A percentile compares a stretch with the other conserved stretches of the same genome.
Evolutionary conservation across 2,113 vertebrate species (phyloP).

Genomic region (Zapus hudsonius): DNA sequence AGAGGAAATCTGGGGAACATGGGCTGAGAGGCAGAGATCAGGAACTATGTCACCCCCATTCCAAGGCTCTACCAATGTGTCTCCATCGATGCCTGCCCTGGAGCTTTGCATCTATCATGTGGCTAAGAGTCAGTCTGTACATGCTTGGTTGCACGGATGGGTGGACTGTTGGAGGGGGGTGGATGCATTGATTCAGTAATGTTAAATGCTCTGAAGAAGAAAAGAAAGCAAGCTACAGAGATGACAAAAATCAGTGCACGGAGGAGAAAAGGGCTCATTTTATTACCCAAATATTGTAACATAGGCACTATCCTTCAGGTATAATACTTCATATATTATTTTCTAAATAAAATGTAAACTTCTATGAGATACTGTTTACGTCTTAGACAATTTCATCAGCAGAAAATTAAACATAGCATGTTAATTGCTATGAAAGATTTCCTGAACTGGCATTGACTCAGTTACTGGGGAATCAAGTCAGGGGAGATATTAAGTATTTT

Average conservation of each 20-base stretch:
- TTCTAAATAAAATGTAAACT: constrained; percentile 6
- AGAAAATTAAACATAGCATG: not conserved
- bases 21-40: not conserved
- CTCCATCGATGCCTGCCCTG: not conserved
- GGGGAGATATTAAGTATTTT: not conserved
- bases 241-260: not conserved
- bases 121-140: not conserved
- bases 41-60: not conserved
- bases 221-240: not conserved
- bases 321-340: not conserved
- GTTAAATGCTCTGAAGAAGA: not conserved
- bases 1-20: not conserved
- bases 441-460: not conserved
- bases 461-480: not conserved
- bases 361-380: not conserved
- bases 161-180: not conserved
- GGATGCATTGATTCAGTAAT: not conserved
- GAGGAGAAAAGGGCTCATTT: not conserved
- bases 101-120: not conserved
- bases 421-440: not conserved
- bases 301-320: not conserved
- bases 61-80: not conserved
- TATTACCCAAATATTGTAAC: not conserved
- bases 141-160: not conserved
- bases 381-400: not conserved